phyloP scores from a whole-genome alignment of 1,140 invertebrate species.

The Wiebesia pumilae region DNA sequence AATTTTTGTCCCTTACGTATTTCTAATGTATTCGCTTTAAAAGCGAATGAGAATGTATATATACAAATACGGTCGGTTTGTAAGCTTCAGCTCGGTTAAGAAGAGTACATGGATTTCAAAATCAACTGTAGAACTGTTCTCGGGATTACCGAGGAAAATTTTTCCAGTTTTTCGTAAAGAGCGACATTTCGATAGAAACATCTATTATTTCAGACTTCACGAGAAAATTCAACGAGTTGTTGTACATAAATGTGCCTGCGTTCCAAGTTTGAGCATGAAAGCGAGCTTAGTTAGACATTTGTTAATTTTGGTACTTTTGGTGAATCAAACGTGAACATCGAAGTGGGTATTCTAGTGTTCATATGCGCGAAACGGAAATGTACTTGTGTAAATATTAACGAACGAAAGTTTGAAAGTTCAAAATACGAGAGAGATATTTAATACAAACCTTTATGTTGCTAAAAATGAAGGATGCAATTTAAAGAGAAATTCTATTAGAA shows the following conservation, averaged over 20 bases:
- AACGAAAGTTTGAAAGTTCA: not conserved
- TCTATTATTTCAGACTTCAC: not conserved
- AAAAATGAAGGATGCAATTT: no score
- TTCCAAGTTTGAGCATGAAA: not conserved
- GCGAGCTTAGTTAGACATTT: not conserved
- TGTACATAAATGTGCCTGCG: not conserved
- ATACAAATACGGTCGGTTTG: not conserved
- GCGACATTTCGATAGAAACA: not conserved
- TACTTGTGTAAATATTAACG: not conserved
- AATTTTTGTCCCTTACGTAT: no score
- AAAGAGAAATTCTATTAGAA: no score
- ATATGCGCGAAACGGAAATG: not conserved
- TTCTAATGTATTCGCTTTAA: no score
- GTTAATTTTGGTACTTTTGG: not conserved
- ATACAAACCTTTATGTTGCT: no score
- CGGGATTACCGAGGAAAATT: not conserved
- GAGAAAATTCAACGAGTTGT: not conserved
- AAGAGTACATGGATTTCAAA: not conserved
- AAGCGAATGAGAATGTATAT: not conserved
- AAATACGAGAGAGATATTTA: no score
- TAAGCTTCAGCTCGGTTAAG: not conserved
- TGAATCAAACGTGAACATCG: not conserved
- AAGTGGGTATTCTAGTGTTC: no score
- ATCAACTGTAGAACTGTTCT: not conserved
- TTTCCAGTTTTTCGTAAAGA: not conserved